Evolutionary conservation across 64 coral and sea anemone genomes (phyloP).

Genomic region (Actinia equina): DNA sequence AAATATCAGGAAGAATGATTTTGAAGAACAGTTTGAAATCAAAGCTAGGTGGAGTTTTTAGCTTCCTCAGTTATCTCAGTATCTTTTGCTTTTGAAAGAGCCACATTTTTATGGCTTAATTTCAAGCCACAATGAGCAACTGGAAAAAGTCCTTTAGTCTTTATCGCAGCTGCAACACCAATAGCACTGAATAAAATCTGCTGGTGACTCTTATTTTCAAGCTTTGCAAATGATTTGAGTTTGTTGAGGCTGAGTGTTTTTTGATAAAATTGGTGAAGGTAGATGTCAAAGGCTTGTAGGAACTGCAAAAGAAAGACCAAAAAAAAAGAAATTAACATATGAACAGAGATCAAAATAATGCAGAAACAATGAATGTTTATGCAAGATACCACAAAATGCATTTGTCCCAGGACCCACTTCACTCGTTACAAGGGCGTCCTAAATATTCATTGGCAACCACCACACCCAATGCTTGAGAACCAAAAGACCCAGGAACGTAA

Average conservation of each 20-base stretch:
- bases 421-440: too few species aligned
- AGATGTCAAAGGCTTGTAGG: not conserved
- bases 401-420: too few species aligned
- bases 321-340: not conserved
- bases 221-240: not conserved
- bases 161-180: not conserved
- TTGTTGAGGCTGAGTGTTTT: not conserved
- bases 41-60: constrained; percentile 43
- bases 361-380: too few species aligned
- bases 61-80: constrained; percentile 17
- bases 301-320: not conserved
- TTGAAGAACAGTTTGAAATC: constrained; percentile 80
- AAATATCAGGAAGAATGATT: constrained; percentile 86
- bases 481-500: too few species aligned
- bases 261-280: not conserved
- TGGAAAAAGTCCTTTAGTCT: not conserved
- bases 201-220: not conserved
- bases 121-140: constrained; percentile 78
- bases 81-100: constrained; percentile 14
- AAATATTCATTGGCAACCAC: too few species aligned
- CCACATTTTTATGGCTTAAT: constrained; percentile 71
- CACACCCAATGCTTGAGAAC: too few species aligned
- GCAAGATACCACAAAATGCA: too few species aligned
- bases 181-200: not conserved
- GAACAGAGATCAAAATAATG: too few species aligned